Evolutionary conservation across 2,888 invertebrate genomes (phyloP).

Genomic region (Congeria kusceri): DNA sequence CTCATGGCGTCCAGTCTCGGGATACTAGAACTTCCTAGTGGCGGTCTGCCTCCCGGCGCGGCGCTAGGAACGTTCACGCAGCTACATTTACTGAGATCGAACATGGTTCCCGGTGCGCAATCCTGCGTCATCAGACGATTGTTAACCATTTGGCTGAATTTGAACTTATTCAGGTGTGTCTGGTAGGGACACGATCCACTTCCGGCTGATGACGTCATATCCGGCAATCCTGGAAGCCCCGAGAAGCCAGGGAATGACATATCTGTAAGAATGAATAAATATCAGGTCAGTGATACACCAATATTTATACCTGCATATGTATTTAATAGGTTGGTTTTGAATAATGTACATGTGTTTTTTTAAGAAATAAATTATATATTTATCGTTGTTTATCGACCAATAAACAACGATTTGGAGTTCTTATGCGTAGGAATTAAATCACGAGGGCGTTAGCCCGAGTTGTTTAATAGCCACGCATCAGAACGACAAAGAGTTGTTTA

Average conservation of each 20-base stretch:
- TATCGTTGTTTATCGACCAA: too few species aligned
- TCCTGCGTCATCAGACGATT: slow-evolving; percentile 23
- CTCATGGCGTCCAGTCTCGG: slow-evolving; percentile 7
- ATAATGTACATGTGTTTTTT: too few species aligned
- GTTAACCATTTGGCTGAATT: slow-evolving; percentile 28
- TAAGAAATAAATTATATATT: too few species aligned
- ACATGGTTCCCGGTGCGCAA: slow-evolving; percentile 37
- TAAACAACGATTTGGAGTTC: too few species aligned
- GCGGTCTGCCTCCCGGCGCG: not conserved
- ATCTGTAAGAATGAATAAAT: too few species aligned
- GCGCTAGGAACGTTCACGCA: slow-evolving; percentile 27
- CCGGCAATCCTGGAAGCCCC: not conserved
- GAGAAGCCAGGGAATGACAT: not conserved
- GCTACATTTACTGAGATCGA: slow-evolving; percentile 35
- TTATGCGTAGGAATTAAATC: too few species aligned
- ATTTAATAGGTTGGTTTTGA: too few species aligned
- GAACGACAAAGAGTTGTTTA: too few species aligned
- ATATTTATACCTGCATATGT: too few species aligned
- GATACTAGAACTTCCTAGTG: slow-evolving; percentile 21
- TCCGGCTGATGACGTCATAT: not conserved
- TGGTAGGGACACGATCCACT: slow-evolving; percentile 28
- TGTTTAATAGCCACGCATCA: too few species aligned
- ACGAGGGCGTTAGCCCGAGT: too few species aligned
- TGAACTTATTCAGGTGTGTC: slow-evolving; percentile 15
- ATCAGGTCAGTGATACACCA: too few species aligned